Base-by-base conservation (phyloP, 92 coral and sea anemone genomes). In the Porites lobata region DNA sequence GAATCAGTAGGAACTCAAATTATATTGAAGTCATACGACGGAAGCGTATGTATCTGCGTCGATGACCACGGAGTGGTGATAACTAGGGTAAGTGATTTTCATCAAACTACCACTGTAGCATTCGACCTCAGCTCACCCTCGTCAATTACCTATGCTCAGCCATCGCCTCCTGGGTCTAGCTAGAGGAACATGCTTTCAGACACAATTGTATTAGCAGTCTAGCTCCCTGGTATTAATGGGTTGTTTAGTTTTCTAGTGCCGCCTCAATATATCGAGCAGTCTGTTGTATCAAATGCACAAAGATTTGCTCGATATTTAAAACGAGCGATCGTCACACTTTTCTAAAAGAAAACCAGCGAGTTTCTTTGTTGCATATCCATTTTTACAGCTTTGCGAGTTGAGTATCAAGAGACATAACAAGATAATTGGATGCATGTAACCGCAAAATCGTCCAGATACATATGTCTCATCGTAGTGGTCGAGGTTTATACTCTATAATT, bases 1-100 rank as follows among this genome's bases (percentile, higher is more conserved):
- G 96, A 93, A 75, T 91, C 98, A 21, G 88, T 85, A 5, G 98
- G 94, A 10, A 89, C 94, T 79, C 92, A 93, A 61, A 78, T 95
- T 32, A 85, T 89, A 32, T 82, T 95, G 78, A 88, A 82, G 65
- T 93, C 98, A 6, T 65, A 77, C 50, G 68, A 56, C 77, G 96
- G 93, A 38, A 83, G 80, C 22, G 83, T 78, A 21, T 91, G 81
- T 72, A 43, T 95, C 53, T 95, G 98, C 58, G 52, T 95, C 3
- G 79, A 82, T 71, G 63, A 81, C 12, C 89, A 72, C 65, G 96
- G 96, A 26, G 17, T 81, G 50, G 85, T 94, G 20, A 75, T 82
- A 3, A 84, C 88, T 17, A 75, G 70, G 92, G 96, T 93, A 75
- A 76, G 93, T 53, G n/a, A 17, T 78, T 71, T 15, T 71, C 38